Evolutionary conservation across 2,797 vertebrate genomes (phyloP).

Genomic region (Harpagifer antarcticus): DNA sequence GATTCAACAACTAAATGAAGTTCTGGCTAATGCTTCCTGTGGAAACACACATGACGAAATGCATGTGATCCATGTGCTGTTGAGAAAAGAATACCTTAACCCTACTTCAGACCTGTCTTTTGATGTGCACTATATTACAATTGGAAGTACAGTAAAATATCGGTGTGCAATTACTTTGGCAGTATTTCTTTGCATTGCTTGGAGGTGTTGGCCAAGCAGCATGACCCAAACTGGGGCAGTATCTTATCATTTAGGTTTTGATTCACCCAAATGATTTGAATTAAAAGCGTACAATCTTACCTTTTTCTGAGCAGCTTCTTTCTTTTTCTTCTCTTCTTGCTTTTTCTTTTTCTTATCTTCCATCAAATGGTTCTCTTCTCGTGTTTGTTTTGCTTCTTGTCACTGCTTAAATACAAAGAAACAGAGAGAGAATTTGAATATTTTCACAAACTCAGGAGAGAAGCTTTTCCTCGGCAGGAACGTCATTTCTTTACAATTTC

Average conservation of each 20-base stretch:
- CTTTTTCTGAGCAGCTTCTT: slow-evolving; percentile 97
- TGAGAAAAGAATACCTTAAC: slow-evolving; percentile 14
- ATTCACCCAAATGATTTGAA: too few species aligned
- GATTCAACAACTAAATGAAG: slow-evolving; percentile 9
- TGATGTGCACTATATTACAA: neutral
- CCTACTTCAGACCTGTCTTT: neutral
- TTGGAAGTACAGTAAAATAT: slow-evolving; percentile 1
- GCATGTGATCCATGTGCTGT: neutral
- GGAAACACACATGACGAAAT: slow-evolving; percentile 19
- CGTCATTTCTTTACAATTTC: slow-evolving; percentile 10
- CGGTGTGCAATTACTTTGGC: too few species aligned
- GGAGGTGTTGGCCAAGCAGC: neutral
- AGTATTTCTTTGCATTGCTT: neutral
- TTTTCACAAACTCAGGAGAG: slow-evolving; percentile 21
- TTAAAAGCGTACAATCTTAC: slow-evolving; percentile 68
- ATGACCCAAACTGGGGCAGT: neutral
- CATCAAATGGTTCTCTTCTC: slow-evolving; percentile 98
- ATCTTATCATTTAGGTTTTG: neutral
- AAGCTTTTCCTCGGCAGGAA: neutral
- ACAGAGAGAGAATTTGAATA: neutral
- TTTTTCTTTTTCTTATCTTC: slow-evolving; percentile 99
- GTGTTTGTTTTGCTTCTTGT: slow-evolving; percentile 90
- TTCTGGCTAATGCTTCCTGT: slow-evolving; percentile 15
- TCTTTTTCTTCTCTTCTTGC: slow-evolving; percentile 99
- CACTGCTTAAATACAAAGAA: slow-evolving; percentile 77